These are phyloP conservation scores for Drosophila tsacasi DNA, from an alignment of 1,140 invertebrate genomes.

Conservation along the genomic window DNA sequence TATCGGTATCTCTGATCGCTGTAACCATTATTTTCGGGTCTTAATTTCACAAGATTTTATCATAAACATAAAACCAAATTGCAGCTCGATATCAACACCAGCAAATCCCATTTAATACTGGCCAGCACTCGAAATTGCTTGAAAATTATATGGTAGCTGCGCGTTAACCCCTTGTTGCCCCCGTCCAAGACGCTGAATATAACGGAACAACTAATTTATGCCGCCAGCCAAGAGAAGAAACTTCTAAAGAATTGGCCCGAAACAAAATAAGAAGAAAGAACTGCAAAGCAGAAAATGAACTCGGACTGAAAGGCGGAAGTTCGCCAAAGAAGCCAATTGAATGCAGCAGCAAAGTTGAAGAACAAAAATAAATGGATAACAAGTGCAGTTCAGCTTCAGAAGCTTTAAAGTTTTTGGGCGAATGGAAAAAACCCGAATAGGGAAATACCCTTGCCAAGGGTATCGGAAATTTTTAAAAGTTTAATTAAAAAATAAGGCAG, in stretches of 20 bases:
- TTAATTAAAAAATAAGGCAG: too few relatives aligned
- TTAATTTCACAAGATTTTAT: conserved; percentile 38
- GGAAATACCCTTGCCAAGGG: conserved; percentile 38
- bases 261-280: conserved; percentile 23
- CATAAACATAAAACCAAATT: conserved; percentile 51
- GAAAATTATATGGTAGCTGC: conserved; percentile 60
- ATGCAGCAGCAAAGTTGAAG: conserved; percentile 51
- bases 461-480: not conserved
- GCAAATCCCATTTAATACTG: conserved; percentile 51
- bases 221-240: conserved; percentile 50
- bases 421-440: conserved; percentile 26
- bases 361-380: conserved; percentile 29
- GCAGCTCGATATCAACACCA: conserved; percentile 38
- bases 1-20: not conserved
- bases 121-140: conserved; percentile 38
- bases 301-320: conserved; percentile 62
- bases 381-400: conserved; percentile 56
- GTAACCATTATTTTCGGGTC: conserved; percentile 2
- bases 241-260: conserved; percentile 54
- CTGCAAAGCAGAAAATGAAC: conserved; percentile 27
- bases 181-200: conserved; percentile 14
- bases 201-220: conserved; percentile 76
- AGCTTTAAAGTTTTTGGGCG: conserved; percentile 44
- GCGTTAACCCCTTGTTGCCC: conserved; percentile 15
- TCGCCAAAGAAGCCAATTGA: conserved; percentile 72